A percentile compares a stretch with the other conserved stretches of the same genome.
Conservation (phyloP, 2,113 vertebrate genomes). For the Epinephelus fuscoguttatus region DNA sequence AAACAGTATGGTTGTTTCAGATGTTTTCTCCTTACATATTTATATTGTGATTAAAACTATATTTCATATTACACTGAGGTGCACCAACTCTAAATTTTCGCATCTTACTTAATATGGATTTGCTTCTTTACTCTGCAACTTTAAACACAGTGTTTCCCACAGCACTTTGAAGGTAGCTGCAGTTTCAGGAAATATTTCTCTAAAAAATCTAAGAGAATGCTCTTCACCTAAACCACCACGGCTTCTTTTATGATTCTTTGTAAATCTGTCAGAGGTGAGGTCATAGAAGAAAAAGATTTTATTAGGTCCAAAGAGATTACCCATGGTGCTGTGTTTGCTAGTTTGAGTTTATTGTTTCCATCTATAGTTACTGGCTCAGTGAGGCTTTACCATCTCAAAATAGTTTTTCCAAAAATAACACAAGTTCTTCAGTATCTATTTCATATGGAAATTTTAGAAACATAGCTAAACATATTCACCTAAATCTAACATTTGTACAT, state of each 20-base stretch:
- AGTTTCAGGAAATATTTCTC: neutral
- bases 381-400: neutral
- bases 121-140: neutral
- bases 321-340: neutral
- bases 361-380: neutral
- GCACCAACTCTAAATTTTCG: neutral
- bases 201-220: neutral
- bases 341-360: neutral
- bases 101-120: neutral
- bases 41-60: neutral
- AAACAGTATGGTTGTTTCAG: neutral
- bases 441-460: neutral
- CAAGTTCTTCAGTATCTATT: neutral
- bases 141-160: constrained; percentile 1
- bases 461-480: too few relatives aligned
- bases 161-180: neutral
- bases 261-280: neutral
- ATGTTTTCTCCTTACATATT: neutral
- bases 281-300: neutral
- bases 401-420: neutral
- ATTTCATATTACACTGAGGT: neutral
- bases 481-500: neutral
- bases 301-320: neutral
- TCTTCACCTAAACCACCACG: neutral
- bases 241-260: neutral